phyloP scores from a whole-genome alignment of 2,113 vertebrate species.

The Dicaeum eximium region DNA sequence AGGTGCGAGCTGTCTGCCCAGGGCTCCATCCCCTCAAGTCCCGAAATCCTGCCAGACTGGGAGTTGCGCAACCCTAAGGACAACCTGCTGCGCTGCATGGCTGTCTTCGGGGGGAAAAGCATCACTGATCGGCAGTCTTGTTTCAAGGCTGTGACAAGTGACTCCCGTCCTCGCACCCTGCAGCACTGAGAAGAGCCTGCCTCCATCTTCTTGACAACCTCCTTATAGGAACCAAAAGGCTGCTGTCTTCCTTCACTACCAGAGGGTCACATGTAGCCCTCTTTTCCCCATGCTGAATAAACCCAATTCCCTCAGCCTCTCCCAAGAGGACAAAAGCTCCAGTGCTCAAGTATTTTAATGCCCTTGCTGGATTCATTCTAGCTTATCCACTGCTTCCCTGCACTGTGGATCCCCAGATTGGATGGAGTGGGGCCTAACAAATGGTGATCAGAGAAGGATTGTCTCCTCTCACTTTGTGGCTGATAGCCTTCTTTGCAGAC shows the following conservation, averaged over 20 bases:
- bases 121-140: neutral
- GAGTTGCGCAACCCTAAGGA: neutral
- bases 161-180: neutral
- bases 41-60: neutral
- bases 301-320: neutral
- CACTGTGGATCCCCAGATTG: neutral
- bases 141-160: neutral
- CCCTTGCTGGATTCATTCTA: neutral
- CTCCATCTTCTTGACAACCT: neutral
- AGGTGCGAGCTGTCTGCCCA: neutral
- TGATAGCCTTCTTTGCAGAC: neutral
- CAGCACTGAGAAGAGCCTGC: neutral
- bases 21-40: neutral
- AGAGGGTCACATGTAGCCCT: neutral
- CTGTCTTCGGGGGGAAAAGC: rapidly evolving
- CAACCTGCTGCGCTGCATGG: neutral
- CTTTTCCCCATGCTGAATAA: neutral
- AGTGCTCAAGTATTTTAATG: neutral
- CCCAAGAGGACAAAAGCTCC: neutral
- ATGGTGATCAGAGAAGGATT: neutral
- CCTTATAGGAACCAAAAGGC: rapidly evolving
- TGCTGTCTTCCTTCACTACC: neutral
- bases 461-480: neutral
- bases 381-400: neutral
- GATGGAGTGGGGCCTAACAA: neutral